phyloP scores from a whole-genome alignment of 1,140 invertebrate genomes.

The Nylanderia fulva region DNA sequence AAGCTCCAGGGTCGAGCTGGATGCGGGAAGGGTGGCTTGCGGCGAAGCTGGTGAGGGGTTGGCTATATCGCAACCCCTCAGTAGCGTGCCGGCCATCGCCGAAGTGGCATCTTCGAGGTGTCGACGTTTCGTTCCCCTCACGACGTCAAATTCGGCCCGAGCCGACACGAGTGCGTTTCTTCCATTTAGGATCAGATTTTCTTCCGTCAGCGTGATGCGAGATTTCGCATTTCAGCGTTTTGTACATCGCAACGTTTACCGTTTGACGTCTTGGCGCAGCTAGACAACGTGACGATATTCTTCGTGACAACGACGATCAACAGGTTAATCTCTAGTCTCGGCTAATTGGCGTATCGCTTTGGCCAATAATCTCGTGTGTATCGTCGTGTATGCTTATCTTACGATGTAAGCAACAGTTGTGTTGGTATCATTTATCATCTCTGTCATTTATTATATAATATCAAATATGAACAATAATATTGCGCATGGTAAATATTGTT shows the following conservation, averaged over 20 bases:
- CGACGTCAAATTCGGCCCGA: slow-evolving; percentile 26
- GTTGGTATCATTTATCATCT: background rate
- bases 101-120: slow-evolving; percentile 54
- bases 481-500: background rate
- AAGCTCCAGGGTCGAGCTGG: background rate
- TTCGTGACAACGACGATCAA: slow-evolving; percentile 69
- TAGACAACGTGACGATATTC: slow-evolving; percentile 17
- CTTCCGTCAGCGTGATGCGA: background rate
- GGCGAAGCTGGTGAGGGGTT: slow-evolving; percentile 60
- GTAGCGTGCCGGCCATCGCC: slow-evolving; percentile 76
- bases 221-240: background rate
- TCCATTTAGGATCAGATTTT: background rate
- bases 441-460: no score
- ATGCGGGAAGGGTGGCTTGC: slow-evolving; percentile 19
- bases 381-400: slow-evolving; percentile 2
- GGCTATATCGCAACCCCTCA: slow-evolving; percentile 74
- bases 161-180: background rate
- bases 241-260: background rate
- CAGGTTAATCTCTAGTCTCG: slow-evolving; percentile 77
- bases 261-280: background rate
- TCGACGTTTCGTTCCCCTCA: background rate
- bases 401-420: background rate
- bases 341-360: slow-evolving; percentile 19
- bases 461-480: background rate
- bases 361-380: background rate